Evolutionary conservation across 2,113 vertebrate species (phyloP), one percentile per base, ranked within the genome.

Genomic region (Delphinus delphis): DNA sequence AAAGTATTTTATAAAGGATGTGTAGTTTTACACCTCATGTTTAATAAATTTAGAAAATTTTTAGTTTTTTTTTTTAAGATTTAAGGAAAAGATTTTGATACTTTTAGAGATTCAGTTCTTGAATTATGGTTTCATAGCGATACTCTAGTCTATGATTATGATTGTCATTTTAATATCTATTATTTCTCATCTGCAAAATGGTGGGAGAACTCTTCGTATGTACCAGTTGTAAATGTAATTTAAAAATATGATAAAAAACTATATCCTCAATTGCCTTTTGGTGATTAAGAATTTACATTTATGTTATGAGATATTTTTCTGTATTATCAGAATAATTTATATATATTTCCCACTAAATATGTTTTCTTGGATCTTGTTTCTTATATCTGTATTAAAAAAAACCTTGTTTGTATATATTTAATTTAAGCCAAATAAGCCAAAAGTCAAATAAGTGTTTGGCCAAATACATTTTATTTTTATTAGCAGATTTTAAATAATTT

Each of bases 111-210:
- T 93, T 95, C 86, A 89, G 63, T 90, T 89, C 74, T 93, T 83
- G 50, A 90, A 36, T 90, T 68, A 31, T 55, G 33, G 67, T 77
- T 96, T 17, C 23, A n/a, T 82, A 83, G 79, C 38, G 73, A 89
- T 11, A 55, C 38, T 81, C 3, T 74, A 67, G 36, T 71, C 63
- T 88, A 2, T 82, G 93, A 67, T 92, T 62, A 28, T 80, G 74
- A 86, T 94, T 94, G 65, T 88, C 79, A 53, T 96, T 97, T 97
- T 98, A 94, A 74, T 68, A 62, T 87, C 2, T 95, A 25, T 97
- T 26, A 62, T 97, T 97, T 86, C 60, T 62, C 73, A 5, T 77
- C 87, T 97, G 92, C 91, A 86, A 70, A 88, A 73, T 87, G 53
- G 86, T 85, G 76, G 84, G 91, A 95, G 85, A 89, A 92, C 60